Conservation (phyloP, 92 coral and sea anemone genomes). For the Siderastrea siderea region DNA sequence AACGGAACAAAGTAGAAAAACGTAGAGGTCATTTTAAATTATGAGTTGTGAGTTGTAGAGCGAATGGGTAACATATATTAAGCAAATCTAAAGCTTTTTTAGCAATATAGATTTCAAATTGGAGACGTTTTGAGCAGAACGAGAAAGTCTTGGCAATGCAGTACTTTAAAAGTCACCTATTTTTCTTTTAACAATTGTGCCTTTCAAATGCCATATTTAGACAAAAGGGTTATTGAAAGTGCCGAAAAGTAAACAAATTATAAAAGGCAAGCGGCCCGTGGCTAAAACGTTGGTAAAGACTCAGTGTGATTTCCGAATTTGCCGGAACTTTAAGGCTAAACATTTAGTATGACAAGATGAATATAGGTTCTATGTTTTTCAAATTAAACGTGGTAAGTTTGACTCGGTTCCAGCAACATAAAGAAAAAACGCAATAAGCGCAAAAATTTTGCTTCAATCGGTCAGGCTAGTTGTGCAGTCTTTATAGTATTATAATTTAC, state of each 20-base stretch:
- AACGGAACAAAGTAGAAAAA: no score
- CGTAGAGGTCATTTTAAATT: no score
- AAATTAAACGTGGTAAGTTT: slow-evolving; percentile 1
- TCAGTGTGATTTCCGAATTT: slow-evolving; percentile 47
- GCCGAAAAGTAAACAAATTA: slow-evolving; percentile 53
- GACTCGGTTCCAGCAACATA: neutral
- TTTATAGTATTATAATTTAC: no score
- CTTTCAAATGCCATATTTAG: slow-evolving; percentile 9
- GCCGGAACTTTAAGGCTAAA: slow-evolving; percentile 39
- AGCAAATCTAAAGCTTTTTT: no score
- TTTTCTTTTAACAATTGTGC: neutral
- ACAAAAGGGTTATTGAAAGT: slow-evolving; percentile 26
- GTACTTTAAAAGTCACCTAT: neutral
- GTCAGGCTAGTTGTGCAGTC: no score
- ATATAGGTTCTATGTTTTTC: neutral
- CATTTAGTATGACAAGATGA: neutral
- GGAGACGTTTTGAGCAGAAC: no score
- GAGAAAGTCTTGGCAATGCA: neutral
- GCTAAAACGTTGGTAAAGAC: slow-evolving; percentile 41
- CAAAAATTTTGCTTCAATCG: no score
- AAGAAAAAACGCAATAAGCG: neutral
- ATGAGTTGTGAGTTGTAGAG: no score
- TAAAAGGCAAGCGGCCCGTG: slow-evolving; percentile 26
- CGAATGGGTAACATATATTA: no score
- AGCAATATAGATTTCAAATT: no score